Evolutionary conservation across 2,797 vertebrate species (phyloP), one percentile per base, ranked within the genome.

Genomic region (Gallinago nigripennis): DNA sequence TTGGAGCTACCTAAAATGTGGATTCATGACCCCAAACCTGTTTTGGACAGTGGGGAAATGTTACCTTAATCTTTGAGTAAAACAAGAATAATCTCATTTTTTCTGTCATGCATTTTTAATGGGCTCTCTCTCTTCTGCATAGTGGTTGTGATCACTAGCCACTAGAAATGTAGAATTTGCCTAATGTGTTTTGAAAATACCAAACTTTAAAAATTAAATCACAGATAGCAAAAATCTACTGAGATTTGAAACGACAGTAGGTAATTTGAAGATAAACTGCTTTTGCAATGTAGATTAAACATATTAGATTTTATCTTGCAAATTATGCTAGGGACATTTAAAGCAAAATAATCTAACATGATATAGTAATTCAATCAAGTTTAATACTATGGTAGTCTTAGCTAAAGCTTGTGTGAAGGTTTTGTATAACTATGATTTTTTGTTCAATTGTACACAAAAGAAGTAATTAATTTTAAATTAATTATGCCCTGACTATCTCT

Each of bases 381-480:
- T 92, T 68, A 83, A 65, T 86, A 51, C 28, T 50, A 7, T 73
- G n/a, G 37, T 73, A 94, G 12, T 66, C 60, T 94, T 82, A 25
- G 3, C 66, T 72, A 92, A 77, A 70, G 25, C 5, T 75, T 60
- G 3, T 31, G 11, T 48, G 11, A 78, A 45, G 11, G 5, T 48
- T 95, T 91, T 85, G 43, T 83, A 73, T 41, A 82, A 75, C 31
- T 72, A n/a, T 35, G 30, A 66, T 19, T 64, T 71, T 91, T 92
- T 71, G 6, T 77, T 90, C 79, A 66, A 54, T 50, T 75, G 25
- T 58, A 70, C 2, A 16, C 37, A 68, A 60, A 65, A 72, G 48
- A 41, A 50, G 30, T 53, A 35, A 23, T 60, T 56, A 86, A 48
- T 39, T 9, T 25, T 71, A 57, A 78, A 73, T 63, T 25, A 51